Percentiles rank a stretch among this genome's conserved stretches.
Conservation (phyloP, 1,140 invertebrate species). For the Drosophila funebris region DNA sequence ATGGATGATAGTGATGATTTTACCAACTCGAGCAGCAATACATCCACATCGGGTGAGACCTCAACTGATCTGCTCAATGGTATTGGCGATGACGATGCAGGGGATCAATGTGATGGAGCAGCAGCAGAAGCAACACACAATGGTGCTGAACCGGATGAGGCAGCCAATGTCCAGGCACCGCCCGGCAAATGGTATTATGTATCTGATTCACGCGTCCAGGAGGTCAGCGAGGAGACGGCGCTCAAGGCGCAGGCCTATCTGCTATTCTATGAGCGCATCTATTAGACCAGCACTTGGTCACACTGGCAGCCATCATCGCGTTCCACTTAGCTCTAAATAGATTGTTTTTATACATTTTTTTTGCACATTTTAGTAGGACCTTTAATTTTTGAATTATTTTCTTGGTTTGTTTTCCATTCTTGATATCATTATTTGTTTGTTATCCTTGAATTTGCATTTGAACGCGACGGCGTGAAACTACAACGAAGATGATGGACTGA, state of each 20-base stretch:
- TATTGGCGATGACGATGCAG: constrained; percentile 78
- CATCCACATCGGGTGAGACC: constrained; percentile 78
- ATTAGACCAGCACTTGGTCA: constrained; percentile 83
- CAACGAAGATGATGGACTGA: constrained; percentile 39
- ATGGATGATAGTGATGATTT: constrained; percentile 84
- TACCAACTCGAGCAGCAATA: constrained; percentile 85
- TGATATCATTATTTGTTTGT: constrained; percentile 11
- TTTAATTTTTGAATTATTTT: not conserved
- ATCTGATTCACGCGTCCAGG: constrained; percentile 93
- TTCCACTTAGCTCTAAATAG: not conserved
- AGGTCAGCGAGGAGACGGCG: constrained; percentile 92
- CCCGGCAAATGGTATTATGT: constrained; percentile 96
- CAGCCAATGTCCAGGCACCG: constrained; percentile 85
- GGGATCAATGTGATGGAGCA: not conserved
- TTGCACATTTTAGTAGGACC: not conserved
- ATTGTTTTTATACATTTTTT: not conserved
- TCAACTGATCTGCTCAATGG: constrained; percentile 77
- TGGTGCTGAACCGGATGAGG: constrained; percentile 35
- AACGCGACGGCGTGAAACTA: constrained; percentile 14
- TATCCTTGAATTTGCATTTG: constrained; percentile 31
- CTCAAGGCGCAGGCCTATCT: constrained; percentile 97
- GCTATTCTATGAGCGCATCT: constrained; percentile 97
- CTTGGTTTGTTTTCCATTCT: constrained; percentile 2
- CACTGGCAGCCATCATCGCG: constrained; percentile 1
- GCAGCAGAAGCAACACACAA: not conserved